Percentiles rank a stretch among this genome's conserved stretches.
Conservation (phyloP, 1,140 invertebrate genomes). For the Araneus ventricosus region DNA sequence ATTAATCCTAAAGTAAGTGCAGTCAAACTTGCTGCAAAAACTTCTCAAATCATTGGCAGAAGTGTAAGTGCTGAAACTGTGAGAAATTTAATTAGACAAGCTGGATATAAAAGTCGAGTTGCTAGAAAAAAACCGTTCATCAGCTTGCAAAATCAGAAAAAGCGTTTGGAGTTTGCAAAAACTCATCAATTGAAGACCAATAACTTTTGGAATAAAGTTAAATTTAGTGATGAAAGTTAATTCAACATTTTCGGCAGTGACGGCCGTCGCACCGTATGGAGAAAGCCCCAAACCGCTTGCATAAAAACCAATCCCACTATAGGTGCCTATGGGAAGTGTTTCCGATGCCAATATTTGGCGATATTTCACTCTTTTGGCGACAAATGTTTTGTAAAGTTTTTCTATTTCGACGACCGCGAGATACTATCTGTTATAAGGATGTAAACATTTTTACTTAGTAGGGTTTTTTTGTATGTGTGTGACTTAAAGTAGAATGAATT, state of each 20-base stretch:
- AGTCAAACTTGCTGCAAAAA: not conserved
- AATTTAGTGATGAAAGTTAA: not conserved
- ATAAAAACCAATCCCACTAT: too few species aligned
- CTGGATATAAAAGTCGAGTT: not conserved
- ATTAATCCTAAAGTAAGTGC: too few species aligned
- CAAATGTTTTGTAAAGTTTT: too few species aligned
- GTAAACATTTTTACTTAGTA: too few species aligned
- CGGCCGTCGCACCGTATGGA: not conserved
- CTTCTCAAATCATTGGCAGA: not conserved
- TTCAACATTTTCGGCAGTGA: not conserved
- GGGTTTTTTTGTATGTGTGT: too few species aligned
- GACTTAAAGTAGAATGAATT: too few species aligned
- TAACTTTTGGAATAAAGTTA: not conserved
- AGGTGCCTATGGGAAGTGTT: too few species aligned
- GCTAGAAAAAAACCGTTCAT: not conserved
- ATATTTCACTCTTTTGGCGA: too few species aligned
- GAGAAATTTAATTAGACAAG: not conserved
- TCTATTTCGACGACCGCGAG: too few species aligned
- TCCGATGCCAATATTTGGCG: too few species aligned
- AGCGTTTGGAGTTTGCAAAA: not conserved
- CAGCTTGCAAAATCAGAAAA: not conserved
- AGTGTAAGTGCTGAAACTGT: constrained; percentile 1
- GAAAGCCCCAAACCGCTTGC: too few species aligned
- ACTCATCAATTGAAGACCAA: not conserved
- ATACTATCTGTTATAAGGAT: too few species aligned